Evolutionary conservation across 1,140 invertebrate genomes (phyloP).

Genomic region (Luehdorfia chinensis): DNA sequence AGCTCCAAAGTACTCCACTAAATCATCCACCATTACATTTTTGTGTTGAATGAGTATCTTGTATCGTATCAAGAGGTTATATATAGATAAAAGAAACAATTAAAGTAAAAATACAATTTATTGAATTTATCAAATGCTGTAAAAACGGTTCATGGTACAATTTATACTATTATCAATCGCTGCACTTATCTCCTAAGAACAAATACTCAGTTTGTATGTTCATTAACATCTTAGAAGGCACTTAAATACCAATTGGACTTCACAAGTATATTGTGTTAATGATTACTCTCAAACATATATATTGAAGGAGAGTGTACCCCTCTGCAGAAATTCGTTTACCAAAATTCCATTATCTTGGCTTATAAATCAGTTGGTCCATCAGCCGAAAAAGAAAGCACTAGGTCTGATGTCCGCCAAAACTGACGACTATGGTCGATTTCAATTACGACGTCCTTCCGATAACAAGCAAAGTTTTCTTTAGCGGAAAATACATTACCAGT

Average conservation of each 20-base stretch:
- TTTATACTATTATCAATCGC: constrained; percentile 1
- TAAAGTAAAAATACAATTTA: constrained; percentile 10
- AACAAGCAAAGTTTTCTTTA: too few relatives aligned
- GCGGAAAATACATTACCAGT: too few relatives aligned
- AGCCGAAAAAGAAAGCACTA: too few relatives aligned
- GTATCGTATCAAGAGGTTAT: too few relatives aligned
- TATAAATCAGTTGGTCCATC: too few relatives aligned
- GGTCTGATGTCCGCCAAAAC: too few relatives aligned
- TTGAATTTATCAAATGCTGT: constrained; percentile 8
- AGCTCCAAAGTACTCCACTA: too few relatives aligned
- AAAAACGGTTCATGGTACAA: not conserved
- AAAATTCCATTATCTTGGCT: not conserved
- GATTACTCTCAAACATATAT: not conserved
- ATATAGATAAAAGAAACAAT: not conserved
- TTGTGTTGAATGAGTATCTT: not conserved
- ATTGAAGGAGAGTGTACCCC: not conserved
- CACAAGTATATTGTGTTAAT: constrained; percentile 8
- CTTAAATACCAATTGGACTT: too few relatives aligned
- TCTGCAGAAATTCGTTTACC: not conserved
- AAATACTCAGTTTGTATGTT: too few relatives aligned
- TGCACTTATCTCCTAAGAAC: not conserved
- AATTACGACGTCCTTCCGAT: too few relatives aligned
- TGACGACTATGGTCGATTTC: too few relatives aligned
- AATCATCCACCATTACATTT: too few relatives aligned
- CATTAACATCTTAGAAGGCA: not conserved